Evolutionary conservation across 30 jellyfish, hydroid and myxozoan genomes (phyloP).

Genomic region (Cassiopea andromeda): DNA sequence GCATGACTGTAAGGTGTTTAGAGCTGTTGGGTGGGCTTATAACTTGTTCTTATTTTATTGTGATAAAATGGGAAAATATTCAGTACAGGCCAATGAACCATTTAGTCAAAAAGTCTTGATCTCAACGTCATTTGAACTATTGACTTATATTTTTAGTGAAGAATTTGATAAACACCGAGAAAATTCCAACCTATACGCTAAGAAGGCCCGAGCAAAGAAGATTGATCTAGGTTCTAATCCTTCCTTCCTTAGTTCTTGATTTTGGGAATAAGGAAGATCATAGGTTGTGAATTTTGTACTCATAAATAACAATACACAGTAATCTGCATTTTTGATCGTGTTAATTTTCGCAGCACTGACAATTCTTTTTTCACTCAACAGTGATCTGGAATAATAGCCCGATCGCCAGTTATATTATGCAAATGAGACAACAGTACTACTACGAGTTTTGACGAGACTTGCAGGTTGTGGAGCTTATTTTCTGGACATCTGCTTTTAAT

Average conservation of each 20-base stretch:
- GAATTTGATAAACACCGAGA: background rate
- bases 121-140: background rate
- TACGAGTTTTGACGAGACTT: slow-evolving; percentile 9
- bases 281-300: background rate
- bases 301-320: background rate
- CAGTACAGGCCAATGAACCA: background rate
- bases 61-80: too few relatives aligned
- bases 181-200: too few relatives aligned
- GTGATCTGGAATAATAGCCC: background rate
- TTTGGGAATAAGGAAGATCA: background rate
- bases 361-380: slow-evolving; percentile 31
- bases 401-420: slow-evolving; percentile 36
- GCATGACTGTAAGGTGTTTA: too few relatives aligned
- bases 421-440: slow-evolving; percentile 14
- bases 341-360: slow-evolving; percentile 6
- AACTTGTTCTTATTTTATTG: too few relatives aligned
- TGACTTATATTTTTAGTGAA: background rate
- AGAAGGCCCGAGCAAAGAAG: too few relatives aligned
- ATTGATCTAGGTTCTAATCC: too few relatives aligned
- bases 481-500: slow-evolving; percentile 18
- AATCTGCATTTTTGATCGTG: background rate
- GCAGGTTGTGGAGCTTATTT: slow-evolving; percentile 21
- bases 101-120: background rate
- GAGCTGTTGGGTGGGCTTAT: too few relatives aligned
- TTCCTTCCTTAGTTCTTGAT: too few relatives aligned